phyloP scores from a whole-genome alignment of 1,140 invertebrate genomes.

The Neodiprion fabricii region DNA sequence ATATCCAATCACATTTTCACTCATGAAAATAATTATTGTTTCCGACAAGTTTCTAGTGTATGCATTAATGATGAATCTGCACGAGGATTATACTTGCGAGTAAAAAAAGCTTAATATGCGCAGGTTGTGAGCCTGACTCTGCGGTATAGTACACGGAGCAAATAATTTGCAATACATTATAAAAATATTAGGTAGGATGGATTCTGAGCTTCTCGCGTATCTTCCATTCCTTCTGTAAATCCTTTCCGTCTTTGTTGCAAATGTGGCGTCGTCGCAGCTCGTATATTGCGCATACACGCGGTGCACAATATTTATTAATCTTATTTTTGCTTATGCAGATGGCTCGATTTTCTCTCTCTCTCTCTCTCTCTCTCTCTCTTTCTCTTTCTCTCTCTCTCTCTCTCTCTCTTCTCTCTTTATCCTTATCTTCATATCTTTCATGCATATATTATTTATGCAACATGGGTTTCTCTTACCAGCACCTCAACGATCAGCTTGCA shows the following conservation, averaged over 20 bases:
- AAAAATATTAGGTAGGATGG: neutral
- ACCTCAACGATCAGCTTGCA: too few species aligned
- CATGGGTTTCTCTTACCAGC: too few species aligned
- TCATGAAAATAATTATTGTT: too few species aligned
- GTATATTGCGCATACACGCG: neutral
- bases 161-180: neutral
- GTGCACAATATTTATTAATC: neutral
- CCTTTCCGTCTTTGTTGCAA: neutral
- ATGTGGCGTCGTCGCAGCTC: neutral
- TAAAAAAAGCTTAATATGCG: neutral
- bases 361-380: neutral
- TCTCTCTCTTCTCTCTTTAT: neutral
- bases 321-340: neutral
- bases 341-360: neutral
- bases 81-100: neutral
- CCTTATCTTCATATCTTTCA: neutral
- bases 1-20: too few species aligned
- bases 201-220: too few species aligned
- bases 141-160: neutral
- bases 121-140: neutral
- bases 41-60: too few species aligned
- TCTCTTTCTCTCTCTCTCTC: neutral
- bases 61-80: neutral
- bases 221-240: too few species aligned
- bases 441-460: too few species aligned